phyloP scores from a whole-genome alignment of 2,797 vertebrate species.

The Moxostoma hubbsi region DNA sequence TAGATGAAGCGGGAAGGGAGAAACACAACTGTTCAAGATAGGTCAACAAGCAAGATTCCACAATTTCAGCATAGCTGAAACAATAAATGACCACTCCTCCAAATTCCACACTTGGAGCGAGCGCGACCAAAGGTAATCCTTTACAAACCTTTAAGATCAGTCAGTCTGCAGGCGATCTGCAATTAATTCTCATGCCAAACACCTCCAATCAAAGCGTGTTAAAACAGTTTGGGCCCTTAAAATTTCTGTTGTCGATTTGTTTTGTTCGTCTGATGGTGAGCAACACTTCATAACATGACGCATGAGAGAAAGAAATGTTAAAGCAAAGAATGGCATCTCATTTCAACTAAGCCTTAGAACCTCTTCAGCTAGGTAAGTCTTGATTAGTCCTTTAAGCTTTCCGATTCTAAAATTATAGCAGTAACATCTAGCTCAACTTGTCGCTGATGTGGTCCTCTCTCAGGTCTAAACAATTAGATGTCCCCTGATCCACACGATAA shows the following conservation, averaged over 20 bases:
- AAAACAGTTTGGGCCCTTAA: slow-evolving; percentile 73
- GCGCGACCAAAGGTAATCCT: slow-evolving; percentile 63
- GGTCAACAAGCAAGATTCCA: slow-evolving; percentile 77
- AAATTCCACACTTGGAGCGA: slow-evolving; percentile 69
- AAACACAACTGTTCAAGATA: slow-evolving; percentile 64
- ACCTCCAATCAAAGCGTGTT: slow-evolving; percentile 72
- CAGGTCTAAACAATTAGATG: slow-evolving; percentile 35
- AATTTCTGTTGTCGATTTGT: slow-evolving; percentile 60
- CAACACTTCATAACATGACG: slow-evolving; percentile 58
- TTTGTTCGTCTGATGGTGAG: slow-evolving; percentile 57
- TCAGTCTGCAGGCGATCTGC: slow-evolving; percentile 64
- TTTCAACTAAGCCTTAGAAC: slow-evolving; percentile 64
- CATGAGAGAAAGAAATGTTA: slow-evolving; percentile 63
- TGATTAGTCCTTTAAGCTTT: slow-evolving; percentile 66
- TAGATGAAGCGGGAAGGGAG: slow-evolving; percentile 69
- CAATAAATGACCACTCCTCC: slow-evolving; percentile 68
- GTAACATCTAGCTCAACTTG: slow-evolving; percentile 62
- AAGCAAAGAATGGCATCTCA: slow-evolving; percentile 53
- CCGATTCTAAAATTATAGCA: slow-evolving; percentile 69
- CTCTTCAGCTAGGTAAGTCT: slow-evolving; percentile 64
- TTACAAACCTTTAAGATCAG: slow-evolving; percentile 72
- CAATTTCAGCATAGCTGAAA: slow-evolving; percentile 81
- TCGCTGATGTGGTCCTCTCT: slow-evolving; percentile 52
- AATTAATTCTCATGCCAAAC: slow-evolving; percentile 68
- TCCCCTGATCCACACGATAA: slow-evolving; percentile 40